Evolutionary conservation across 2,797 vertebrate genomes (phyloP), one percentile per base, ranked within the genome.

Genomic region (Cyclopterus lumpus): DNA sequence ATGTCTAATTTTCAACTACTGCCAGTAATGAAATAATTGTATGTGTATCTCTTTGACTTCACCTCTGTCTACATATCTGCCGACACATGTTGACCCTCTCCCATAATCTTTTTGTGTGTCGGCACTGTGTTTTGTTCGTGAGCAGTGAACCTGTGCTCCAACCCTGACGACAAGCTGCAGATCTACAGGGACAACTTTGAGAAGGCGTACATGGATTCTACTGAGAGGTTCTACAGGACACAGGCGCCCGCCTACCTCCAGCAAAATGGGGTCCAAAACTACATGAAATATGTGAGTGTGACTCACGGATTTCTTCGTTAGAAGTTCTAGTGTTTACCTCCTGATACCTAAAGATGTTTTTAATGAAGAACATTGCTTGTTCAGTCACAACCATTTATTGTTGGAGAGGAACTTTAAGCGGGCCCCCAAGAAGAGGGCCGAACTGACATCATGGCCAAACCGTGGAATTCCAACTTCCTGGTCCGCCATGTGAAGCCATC

Each of bases 171-270:
- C 94, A 98, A 99, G 88, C 96, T 99, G 88, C 97, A 99, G 90
- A 99, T 99, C 91, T 99, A 99, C 94, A 95, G 97, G 83, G 97
- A 99, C 93, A 99, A 99, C 95, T 99, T 99, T 96, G 97, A 99
- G 92, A 99, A 99, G 84, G 97, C 97, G 0, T 99, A 99, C 84
- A 94, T 99, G 94, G 97, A 99, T 89, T 98, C 97, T 42, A 99
- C 97, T 6, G 97, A 99, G 93, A 95, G 97, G 88, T 99, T 99
- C 94, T 99, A 99, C 94, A 96, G 97, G 93, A 99, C 97, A 36
- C 97, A 99, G 81, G 97, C 97, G 20, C 97, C 97, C 20, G 96
- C 97, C 5, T 99, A 99, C 92, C 95, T 99, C 53, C 97, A 99
- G 67, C 97, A 99, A 90, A 99, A 99, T 0, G 97, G 97, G 83